Conservation (phyloP, 92 coral and sea anemone species). For the Phenganax stokvisi region DNA sequence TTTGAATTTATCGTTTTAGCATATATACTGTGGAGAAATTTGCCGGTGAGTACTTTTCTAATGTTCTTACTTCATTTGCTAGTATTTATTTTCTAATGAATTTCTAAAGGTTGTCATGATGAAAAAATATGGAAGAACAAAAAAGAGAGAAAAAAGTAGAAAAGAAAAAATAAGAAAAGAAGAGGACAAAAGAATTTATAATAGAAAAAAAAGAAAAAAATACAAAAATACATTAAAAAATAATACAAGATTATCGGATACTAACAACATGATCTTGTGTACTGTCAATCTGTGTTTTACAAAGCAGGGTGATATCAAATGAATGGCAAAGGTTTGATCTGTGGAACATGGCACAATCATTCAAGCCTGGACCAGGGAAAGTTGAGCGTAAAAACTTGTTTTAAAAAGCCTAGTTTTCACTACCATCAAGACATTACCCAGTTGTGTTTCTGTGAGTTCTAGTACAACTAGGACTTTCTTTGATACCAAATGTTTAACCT, state of each 20-base stretch:
- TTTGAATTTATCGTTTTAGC: neutral
- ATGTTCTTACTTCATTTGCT: neutral
- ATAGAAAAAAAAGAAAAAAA: conserved; percentile 3
- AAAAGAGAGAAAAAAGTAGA: conserved; percentile 22
- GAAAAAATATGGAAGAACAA: neutral
- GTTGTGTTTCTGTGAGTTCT: too few relatives aligned
- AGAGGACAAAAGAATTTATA: conserved; percentile 19
- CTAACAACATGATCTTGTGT: neutral
- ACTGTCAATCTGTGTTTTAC: neutral
- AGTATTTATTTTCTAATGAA: conserved; percentile 27
- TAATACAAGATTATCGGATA: neutral
- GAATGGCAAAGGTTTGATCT: too few relatives aligned
- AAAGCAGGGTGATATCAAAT: neutral
- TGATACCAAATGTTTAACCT: too few relatives aligned
- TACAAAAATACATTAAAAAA: neutral
- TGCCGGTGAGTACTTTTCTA: neutral
- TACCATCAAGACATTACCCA: too few relatives aligned
- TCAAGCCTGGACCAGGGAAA: too few relatives aligned
- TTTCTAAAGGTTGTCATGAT: conserved; percentile 32
- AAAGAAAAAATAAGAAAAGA: conserved; percentile 9
- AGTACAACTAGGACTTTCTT: too few relatives aligned
- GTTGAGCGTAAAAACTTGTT: too few relatives aligned
- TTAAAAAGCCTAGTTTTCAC: too few relatives aligned
- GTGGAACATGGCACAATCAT: too few relatives aligned
- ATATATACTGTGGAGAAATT: neutral